Evolutionary conservation across 2,113 vertebrate genomes (phyloP).

Genomic region (Malurus alboscapulatus): DNA sequence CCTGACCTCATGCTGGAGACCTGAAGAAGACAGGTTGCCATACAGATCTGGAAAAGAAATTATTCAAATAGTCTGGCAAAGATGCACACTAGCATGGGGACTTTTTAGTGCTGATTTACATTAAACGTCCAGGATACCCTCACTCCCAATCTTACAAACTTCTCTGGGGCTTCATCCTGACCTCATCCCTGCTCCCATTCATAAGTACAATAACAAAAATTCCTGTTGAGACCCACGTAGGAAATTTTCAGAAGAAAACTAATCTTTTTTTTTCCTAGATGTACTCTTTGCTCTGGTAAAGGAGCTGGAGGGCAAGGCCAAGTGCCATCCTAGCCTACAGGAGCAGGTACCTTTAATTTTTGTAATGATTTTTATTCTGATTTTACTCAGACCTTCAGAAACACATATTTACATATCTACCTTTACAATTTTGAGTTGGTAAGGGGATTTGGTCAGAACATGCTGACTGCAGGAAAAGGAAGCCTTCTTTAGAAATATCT

Average conservation of each 20-base stretch:
- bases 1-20: neutral
- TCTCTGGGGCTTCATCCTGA: neutral
- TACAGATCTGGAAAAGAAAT: neutral
- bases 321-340: neutral
- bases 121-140: neutral
- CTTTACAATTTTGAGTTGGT: neutral
- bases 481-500: neutral
- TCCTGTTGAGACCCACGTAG: neutral
- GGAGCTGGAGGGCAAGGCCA: neutral
- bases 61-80: neutral
- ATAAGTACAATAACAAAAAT: neutral
- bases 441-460: neutral
- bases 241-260: neutral
- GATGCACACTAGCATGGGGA: rapidly evolving
- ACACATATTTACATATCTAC: neutral
- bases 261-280: neutral
- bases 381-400: neutral
- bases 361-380: neutral
- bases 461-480: neutral
- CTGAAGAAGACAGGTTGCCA: neutral
- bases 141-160: neutral
- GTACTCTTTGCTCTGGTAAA: neutral
- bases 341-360: neutral
- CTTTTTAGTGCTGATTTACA: neutral
- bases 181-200: neutral